These are phyloP conservation scores for Achatina immaculata DNA, from an alignment of 1,140 invertebrate species.

Conservation along the genomic window DNA sequence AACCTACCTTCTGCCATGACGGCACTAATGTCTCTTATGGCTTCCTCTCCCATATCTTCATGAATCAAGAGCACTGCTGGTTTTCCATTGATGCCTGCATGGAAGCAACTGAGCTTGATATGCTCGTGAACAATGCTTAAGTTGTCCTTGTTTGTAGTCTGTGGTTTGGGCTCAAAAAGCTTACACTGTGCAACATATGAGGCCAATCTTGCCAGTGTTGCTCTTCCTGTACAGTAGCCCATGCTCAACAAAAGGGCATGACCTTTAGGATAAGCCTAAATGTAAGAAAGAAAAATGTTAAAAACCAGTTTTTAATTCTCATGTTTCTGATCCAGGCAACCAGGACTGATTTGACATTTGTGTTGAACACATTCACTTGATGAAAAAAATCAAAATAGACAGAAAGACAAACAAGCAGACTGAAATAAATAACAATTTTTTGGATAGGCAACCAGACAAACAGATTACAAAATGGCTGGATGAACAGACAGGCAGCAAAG, in stretches of 20 bases:
- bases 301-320: too few species aligned
- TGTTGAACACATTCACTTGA: too few species aligned
- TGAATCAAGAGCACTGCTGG: conserved; percentile 64
- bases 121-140: conserved; percentile 56
- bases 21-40: conserved; percentile 58
- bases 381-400: too few species aligned
- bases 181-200: conserved; percentile 64
- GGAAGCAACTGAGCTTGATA: conserved; percentile 63
- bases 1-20: conserved; percentile 66
- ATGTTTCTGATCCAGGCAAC: too few species aligned
- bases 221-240: conserved; percentile 64
- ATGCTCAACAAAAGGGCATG: conserved; percentile 67
- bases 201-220: conserved; percentile 64
- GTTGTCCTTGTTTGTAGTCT: conserved; percentile 53
- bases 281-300: conserved; percentile 27
- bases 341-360: too few species aligned
- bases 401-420: too few species aligned
- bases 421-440: too few species aligned
- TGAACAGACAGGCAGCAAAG: too few species aligned
- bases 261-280: conserved; percentile 64
- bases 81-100: conserved; percentile 63
- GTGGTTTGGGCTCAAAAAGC: conserved; percentile 67
- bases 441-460: too few species aligned
- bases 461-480: too few species aligned
- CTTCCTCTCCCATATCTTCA: conserved; percentile 60